Conservation (phyloP, 37 sponge, comb jelly and placozoan species). For the Sycon ciliatum region DNA sequence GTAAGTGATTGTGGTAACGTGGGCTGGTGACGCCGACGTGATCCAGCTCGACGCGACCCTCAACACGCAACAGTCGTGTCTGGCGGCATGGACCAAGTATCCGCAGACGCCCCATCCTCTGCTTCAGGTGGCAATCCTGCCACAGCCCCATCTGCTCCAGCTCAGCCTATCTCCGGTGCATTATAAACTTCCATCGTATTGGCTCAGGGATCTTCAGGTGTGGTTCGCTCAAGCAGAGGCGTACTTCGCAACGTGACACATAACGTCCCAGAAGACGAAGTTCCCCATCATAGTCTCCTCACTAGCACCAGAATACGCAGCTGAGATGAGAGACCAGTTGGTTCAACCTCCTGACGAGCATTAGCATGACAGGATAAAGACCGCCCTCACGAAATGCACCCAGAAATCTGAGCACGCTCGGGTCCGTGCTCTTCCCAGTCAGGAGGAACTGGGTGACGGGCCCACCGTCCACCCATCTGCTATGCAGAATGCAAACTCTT, state of each 20-base stretch:
- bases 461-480: constrained; percentile 45
- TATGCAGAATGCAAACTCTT: constrained; percentile 42
- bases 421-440: constrained; percentile 31
- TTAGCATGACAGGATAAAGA: constrained; percentile 35
- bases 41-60: no score
- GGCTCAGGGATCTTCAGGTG: not conserved
- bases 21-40: no score
- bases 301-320: not conserved
- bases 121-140: no score
- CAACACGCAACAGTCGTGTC: no score
- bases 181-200: not conserved
- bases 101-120: no score
- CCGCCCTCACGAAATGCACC: constrained; percentile 22
- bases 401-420: constrained; percentile 22
- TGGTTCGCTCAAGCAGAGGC: not conserved
- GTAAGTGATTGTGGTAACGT: no score
- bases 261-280: no score
- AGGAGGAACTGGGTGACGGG: constrained; percentile 36
- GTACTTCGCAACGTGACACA: no score
- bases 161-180: not conserved
- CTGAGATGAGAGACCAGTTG: not conserved
- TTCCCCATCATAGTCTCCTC: not conserved
- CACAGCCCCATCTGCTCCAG: no score
- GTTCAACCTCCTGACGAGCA: not conserved
- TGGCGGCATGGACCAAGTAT: no score